Evolutionary conservation across 2,888 invertebrate species (phyloP), one percentile per base, ranked within the genome.

Genomic region (Gonocerus acuteangulatus): DNA sequence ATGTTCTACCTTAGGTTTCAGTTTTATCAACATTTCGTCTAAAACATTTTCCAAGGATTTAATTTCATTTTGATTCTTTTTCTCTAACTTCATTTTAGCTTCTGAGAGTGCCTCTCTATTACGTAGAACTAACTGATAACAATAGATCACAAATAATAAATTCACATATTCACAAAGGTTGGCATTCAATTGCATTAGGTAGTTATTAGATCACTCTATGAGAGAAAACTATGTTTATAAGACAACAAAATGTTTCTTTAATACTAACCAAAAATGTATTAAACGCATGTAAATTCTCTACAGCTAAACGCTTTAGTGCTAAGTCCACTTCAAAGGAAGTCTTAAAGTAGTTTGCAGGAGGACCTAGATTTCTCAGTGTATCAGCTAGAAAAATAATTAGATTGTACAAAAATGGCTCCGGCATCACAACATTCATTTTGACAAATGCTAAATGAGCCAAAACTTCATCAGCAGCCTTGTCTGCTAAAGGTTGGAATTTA

Each of bases 291-390:
- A 63, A 45, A 27, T 63, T 63, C 19, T 65, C 63, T 0, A 63
- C 60, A 49, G 65, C 66, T 60, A 66, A 62, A 18, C 67, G 62
- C 47, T 62, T 62, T 11, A 68, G 64, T 1, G 67, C 66, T 2
- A 62, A 22, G 13, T 62, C 52, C 16, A 68, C 42, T 54, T 68
- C 59, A 62, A 61, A 64, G 2, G 65, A 62, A 19, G 61, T 60
- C 15, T 60, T 62, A 51, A 68, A 68, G 48, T 65, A 66, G 19
- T 62, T 52, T 9, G 56, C 60, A 4, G 66, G 65, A 18, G 63
- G 62, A 2, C 65, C 64, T 6, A 63, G 32, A 32, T 45, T 56
- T 2, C 57, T 36, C 9, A 65, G 39, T n/a, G 60, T 54, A 18
- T 61, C 51, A 52, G 61, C 54, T n/a, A 65, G 60, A 2, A 48